Evolutionary conservation across 2,888 invertebrate genomes (phyloP), one percentile per base, ranked within the genome.

Genomic region (Rhagonycha lutea): DNA sequence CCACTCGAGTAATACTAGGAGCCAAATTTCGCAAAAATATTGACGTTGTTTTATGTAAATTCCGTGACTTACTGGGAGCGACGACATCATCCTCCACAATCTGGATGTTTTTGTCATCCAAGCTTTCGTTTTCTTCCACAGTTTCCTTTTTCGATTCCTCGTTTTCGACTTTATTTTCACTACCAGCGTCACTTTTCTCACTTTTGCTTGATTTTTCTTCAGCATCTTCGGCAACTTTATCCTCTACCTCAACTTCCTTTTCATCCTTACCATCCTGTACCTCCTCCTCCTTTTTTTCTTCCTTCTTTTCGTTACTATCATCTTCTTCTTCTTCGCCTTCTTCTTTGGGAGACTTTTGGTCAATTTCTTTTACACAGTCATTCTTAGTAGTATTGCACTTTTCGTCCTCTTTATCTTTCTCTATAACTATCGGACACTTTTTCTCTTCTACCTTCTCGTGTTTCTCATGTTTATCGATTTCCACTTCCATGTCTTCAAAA

Each of bases 11-110:
- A 75, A 99, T 97, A 1, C 96, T 94, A 0, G 99, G 98, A 0
- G 98, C 97, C 75, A 99, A 90, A 88, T 98, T 99, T 68, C 99
- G 92, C 75, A 99, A 90, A 86, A 99, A 99, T 82, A 99, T 98
- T 2, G 98, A 98, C 26, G 97, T 96, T 0, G 99, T 99, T 85
- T 97, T 96, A 87, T 99, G 99, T 63, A 98, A 89, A 3, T 96
- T 93, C 70, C 94, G 90, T 0, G 93, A 91, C 82, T 90, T 88
- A 80, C 89, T 88, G 63, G 89, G 88, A 84, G 90, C 87, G 73
- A 87, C 87, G 73, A 87, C 83, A 78, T 88, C 87, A 4, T 88
- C 87, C 65, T 86, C 87, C 62, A 86, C 83, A 3, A 84, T 86
- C 67, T 88, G 88, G 61, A 89, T 88, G 62, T 89, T 87, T 69